Evolutionary conservation across 2,888 invertebrate genomes (phyloP).

Genomic region (Drosophila cognata): DNA sequence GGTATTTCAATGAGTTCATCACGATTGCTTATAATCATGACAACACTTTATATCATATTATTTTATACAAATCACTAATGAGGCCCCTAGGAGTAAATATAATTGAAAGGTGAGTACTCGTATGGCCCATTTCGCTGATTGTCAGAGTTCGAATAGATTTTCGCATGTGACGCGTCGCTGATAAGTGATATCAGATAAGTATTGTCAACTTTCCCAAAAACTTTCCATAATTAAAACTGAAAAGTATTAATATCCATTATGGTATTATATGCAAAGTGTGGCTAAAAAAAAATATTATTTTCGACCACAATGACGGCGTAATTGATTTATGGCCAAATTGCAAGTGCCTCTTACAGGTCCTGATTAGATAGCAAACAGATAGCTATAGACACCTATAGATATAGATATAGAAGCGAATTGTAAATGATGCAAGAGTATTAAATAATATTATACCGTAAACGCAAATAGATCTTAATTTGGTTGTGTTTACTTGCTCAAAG

Average conservation of each 20-base stretch:
- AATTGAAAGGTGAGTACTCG: not conserved
- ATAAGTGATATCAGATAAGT: constrained; percentile 5
- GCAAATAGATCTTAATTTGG: not conserved
- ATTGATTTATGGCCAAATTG: not conserved
- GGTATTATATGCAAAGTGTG: not conserved
- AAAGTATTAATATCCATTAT: not conserved
- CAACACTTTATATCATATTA: constrained; percentile 5
- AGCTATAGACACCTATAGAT: not conserved
- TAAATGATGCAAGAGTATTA: constrained; percentile 1
- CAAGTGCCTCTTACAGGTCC: not conserved
- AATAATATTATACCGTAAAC: not conserved
- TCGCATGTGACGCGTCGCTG: constrained; percentile 15
- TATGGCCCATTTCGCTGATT: constrained; percentile 18
- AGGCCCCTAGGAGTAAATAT: not conserved
- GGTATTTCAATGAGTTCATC: constrained; percentile 12
- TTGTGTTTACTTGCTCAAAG: not conserved
- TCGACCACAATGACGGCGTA: not conserved
- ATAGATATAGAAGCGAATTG: not conserved
- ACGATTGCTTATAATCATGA: constrained; percentile 25
- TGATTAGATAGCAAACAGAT: not conserved
- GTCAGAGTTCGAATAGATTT: constrained; percentile 18
- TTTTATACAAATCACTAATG: not conserved
- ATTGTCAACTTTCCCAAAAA: not conserved
- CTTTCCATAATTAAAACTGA: not conserved
- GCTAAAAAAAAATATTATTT: not conserved